These are phyloP conservation scores for Noctua fimbriata DNA, from an alignment of 2,888 invertebrate genomes.

Conservation along the genomic window DNA sequence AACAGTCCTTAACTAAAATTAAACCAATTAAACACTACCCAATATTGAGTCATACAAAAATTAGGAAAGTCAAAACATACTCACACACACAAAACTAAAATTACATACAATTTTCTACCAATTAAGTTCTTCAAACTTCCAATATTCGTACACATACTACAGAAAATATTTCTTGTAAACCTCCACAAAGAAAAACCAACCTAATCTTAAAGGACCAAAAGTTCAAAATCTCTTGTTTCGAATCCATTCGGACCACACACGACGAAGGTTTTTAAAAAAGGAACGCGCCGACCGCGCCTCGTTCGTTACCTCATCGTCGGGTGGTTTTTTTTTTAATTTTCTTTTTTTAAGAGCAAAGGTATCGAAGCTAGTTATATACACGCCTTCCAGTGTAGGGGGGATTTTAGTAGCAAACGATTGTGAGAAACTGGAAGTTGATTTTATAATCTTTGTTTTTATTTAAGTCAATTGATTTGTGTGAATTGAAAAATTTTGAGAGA, in stretches of 20 bases:
- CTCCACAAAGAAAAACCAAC: constrained; percentile 29
- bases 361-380: constrained; percentile 86
- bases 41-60: constrained; percentile 74
- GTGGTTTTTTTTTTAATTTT: constrained; percentile 80
- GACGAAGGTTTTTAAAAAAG: constrained; percentile 88
- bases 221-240: constrained; percentile 20
- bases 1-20: background rate
- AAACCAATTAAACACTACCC: constrained; percentile 42
- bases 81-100: constrained; percentile 64
- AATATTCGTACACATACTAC: constrained; percentile 62
- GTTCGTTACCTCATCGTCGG: constrained; percentile 90
- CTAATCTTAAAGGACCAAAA: accelerated
- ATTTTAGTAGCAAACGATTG: constrained; percentile 65
- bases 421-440: constrained; percentile 63
- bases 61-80: constrained; percentile 72
- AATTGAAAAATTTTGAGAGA: background rate
- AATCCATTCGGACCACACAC: constrained; percentile 85
- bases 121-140: constrained; percentile 73
- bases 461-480: constrained; percentile 22
- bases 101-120: constrained; percentile 81
- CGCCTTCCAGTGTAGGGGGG: constrained; percentile 74
- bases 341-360: constrained; percentile 82
- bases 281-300: constrained; percentile 88
- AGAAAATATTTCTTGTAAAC: constrained; percentile 51
- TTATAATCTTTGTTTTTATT: constrained; percentile 57